Base-by-base conservation (phyloP, 2,797 vertebrate genomes). In the Alosa sapidissima region DNA sequence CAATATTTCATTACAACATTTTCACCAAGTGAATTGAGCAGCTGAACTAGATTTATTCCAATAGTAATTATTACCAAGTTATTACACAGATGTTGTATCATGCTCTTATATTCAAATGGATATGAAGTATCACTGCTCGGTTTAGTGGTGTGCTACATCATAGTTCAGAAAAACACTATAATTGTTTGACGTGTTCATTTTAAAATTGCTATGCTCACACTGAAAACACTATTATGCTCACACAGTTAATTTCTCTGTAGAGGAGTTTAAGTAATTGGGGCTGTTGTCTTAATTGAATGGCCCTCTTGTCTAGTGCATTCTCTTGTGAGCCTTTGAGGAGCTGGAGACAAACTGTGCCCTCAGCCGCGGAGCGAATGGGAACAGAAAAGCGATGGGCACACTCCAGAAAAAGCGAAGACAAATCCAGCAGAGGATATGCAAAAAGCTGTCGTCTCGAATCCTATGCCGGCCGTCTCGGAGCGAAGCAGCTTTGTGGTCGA, bases 281-380 rank as follows among this genome's bases (percentile, higher is more conserved):
- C 41, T 82, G 81, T 85, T 21, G 58, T 54, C 48, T 82, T 85
- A 82, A 82, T 82, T 85, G 58, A 85, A 82, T 82, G 47, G 58
- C n/a, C 65, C 60, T 58, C 82, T 81, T 85, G 81, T 82, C 41
- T 78, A 4, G 16, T 41, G 9, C 45, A 5, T 13, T 81, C 60
- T 78, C 45, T 48, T n/a, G 52, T 65, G 75, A 55, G 58, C 81
- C 28, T 85, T 62, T 52, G 24, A 41, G 72, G 81, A 55, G 81
- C 52, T n/a, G 72, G 60, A 41, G 84, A 48, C 81, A 62, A 47
- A 81, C 45, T 81, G 81, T 13, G 51, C 48, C 16, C 28, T 75
- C 72, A 47, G 41, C 41, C 13, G 33, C 13, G 1, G 33, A 78
- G 72, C 10, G 72, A 78, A 78, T 2, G 13, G 7, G 19, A 78